Conservation (phyloP, 2,797 vertebrate genomes). For the Pyrocephalus nanus region DNA sequence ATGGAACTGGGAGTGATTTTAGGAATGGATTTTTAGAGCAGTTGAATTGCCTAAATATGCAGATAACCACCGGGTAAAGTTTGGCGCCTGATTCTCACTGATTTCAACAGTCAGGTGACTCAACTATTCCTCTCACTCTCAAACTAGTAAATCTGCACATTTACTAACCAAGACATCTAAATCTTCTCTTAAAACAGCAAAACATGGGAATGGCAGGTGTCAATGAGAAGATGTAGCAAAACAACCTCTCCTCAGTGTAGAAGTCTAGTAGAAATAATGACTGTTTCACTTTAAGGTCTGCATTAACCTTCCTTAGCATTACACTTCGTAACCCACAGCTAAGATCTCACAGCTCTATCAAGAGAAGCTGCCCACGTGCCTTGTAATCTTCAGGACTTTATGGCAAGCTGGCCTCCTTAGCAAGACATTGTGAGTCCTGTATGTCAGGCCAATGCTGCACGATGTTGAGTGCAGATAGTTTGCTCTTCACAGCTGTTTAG, state of each 20-base stretch:
- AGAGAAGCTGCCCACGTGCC: background rate
- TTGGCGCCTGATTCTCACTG: background rate
- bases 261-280: background rate
- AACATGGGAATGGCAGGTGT: background rate
- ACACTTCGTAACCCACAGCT: rapidly evolving
- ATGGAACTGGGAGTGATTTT: background rate
- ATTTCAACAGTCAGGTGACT: background rate
- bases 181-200: background rate
- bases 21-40: background rate
- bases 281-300: background rate
- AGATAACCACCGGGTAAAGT: background rate
- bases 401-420: background rate
- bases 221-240: background rate
- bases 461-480: background rate
- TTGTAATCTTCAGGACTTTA: background rate
- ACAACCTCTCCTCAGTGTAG: background rate
- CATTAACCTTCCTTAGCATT: background rate
- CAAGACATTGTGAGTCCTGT: background rate
- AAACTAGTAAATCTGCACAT: background rate
- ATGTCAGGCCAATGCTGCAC: background rate
- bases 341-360: background rate
- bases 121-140: background rate
- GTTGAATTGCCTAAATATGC: background rate
- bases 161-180: background rate
- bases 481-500: background rate